Percentiles rank a stretch among this genome's conserved stretches.
Evolutionary conservation across 2,797 vertebrate species (phyloP).

Genomic region (Argya squamiceps): DNA sequence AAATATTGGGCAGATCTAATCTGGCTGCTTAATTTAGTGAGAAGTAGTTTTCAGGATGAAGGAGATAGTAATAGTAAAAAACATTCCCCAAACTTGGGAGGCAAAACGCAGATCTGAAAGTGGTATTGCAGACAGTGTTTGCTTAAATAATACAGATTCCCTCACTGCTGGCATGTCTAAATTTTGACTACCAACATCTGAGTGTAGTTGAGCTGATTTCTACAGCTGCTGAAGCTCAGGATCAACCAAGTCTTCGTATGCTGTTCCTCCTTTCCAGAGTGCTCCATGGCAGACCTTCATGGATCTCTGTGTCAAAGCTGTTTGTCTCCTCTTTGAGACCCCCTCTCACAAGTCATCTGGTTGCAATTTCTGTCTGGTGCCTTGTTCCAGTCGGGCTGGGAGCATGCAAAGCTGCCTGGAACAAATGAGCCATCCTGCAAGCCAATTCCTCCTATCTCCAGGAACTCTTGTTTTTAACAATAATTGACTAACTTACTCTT

Average conservation of each 20-base stretch:
- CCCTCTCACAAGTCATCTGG: conserved; percentile 50
- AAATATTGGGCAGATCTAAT: not conserved
- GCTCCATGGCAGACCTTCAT: conserved; percentile 56
- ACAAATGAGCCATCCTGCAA: conserved; percentile 26
- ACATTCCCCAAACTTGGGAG: not conserved
- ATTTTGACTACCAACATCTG: conserved; percentile 43
- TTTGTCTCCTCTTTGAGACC: conserved; percentile 57
- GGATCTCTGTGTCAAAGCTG: conserved; percentile 66
- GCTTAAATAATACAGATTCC: not conserved
- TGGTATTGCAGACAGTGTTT: conserved; percentile 14
- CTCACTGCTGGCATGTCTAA: conserved; percentile 36
- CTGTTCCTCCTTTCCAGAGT: conserved; percentile 66
- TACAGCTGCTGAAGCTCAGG: conserved; percentile 65
- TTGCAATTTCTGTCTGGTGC: conserved; percentile 58
- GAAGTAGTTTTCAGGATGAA: not conserved
- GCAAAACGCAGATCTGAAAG: not conserved
- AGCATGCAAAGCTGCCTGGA: conserved; percentile 50
- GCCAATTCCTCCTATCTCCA: conserved; percentile 42
- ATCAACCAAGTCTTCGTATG: conserved; percentile 53
- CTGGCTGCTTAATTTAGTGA: not conserved
- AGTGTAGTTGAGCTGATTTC: conserved; percentile 60
- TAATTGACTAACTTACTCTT: conserved; percentile 60
- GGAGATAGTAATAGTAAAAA: not conserved
- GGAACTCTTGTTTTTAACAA: conserved; percentile 26
- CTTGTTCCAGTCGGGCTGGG: conserved; percentile 54